These are phyloP conservation scores for Bimastos eiseni DNA, from an alignment of 2,888 invertebrate species.

Conservation along the genomic window DNA sequence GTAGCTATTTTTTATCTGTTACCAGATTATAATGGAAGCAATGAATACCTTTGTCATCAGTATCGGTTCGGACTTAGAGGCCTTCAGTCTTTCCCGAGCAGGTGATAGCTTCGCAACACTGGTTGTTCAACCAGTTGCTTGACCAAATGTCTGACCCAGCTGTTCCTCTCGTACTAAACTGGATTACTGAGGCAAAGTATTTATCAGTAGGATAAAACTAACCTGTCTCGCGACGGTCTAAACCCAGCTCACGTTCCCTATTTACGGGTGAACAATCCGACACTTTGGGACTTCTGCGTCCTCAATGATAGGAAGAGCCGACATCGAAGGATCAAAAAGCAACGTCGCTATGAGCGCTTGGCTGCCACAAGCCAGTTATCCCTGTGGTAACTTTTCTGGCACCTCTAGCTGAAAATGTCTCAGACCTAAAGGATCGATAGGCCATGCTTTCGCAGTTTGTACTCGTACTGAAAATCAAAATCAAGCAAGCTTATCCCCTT, in stretches of 20 bases:
- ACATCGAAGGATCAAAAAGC: constrained; percentile 76
- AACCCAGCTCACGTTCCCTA: constrained; percentile 65
- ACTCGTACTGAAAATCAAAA: constrained; percentile 71
- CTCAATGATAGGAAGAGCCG: constrained; percentile 77
- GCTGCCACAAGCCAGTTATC: constrained; percentile 68
- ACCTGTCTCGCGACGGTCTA: constrained; percentile 71
- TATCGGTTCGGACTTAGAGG: constrained; percentile 68
- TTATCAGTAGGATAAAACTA: constrained; percentile 70
- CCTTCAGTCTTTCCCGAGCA: constrained; percentile 62
- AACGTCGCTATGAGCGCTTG: constrained; percentile 72
- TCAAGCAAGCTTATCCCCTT: constrained; percentile 74
- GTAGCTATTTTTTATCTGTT: too few species aligned
- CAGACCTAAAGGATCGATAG: constrained; percentile 71
- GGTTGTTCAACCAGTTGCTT: constrained; percentile 63
- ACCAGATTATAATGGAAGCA: too few species aligned
- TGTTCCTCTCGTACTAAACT: constrained; percentile 63
- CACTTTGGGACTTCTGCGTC: constrained; percentile 74
- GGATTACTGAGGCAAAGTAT: constrained; percentile 52
- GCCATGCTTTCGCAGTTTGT: constrained; percentile 70
- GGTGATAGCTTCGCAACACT: constrained; percentile 68
- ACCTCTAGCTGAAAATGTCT: constrained; percentile 64
- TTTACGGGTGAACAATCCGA: constrained; percentile 74
- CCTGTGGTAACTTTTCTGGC: constrained; percentile 68
- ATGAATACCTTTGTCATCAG: constrained; percentile 61
- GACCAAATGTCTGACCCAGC: constrained; percentile 70